phyloP scores from a whole-genome alignment of 2,797 vertebrate genomes.

The Pipistrellus kuhlii region DNA sequence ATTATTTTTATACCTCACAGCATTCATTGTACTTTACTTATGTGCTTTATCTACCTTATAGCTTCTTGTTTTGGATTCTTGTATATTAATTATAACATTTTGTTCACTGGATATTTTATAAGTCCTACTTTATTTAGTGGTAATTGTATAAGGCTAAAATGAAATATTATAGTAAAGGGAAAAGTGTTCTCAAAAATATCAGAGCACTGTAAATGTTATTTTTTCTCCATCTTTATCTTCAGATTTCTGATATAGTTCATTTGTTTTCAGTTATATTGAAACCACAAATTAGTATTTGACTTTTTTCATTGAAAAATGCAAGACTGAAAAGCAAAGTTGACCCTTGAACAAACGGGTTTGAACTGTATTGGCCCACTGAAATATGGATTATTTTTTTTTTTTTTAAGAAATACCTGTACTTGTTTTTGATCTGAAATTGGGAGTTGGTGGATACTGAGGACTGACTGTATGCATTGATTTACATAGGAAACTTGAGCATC shows the following conservation, averaged over 20 bases:
- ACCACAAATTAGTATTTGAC: slow-evolving; percentile 28
- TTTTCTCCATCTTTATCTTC: neutral
- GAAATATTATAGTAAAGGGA: neutral
- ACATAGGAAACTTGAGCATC: neutral
- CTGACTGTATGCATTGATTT: neutral
- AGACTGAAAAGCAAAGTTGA: neutral
- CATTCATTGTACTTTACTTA: neutral
- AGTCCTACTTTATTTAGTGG: neutral
- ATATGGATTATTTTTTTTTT: neutral
- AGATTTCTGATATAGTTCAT: slow-evolving; percentile 9
- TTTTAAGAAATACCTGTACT: neutral
- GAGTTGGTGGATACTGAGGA: neutral
- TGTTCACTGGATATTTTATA: slow-evolving; percentile 10
- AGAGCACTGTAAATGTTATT: slow-evolving; percentile 3
- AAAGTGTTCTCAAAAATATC: neutral
- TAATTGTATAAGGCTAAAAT: slow-evolving; percentile 26
- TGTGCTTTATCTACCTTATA: neutral
- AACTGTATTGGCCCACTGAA: neutral
- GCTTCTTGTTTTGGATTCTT: slow-evolving; percentile 30
- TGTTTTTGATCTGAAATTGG: neutral
- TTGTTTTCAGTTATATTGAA: slow-evolving; percentile 25
- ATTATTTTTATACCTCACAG: slow-evolving; percentile 34
- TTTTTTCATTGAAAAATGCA: slow-evolving; percentile 24
- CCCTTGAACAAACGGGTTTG: neutral
- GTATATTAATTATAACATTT: slow-evolving; percentile 30